These are phyloP conservation scores for Rhagologus leucostigma DNA, from an alignment of 2,113 vertebrate genomes.

Conservation along the genomic window DNA sequence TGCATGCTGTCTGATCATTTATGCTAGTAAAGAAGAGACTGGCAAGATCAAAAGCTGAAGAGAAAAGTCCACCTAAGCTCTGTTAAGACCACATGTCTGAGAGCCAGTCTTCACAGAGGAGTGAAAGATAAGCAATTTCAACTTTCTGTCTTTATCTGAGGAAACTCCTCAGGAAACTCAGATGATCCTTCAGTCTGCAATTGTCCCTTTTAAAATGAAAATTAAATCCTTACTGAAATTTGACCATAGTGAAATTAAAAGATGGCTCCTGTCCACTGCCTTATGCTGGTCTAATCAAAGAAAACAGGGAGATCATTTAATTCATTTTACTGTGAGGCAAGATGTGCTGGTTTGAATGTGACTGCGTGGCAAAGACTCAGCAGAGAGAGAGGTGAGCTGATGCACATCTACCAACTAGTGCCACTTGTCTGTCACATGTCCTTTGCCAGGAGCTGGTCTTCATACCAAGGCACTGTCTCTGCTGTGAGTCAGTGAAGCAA, in stretches of 20 bases:
- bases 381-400: background rate
- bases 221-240: background rate
- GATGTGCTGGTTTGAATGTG: background rate
- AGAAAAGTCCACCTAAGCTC: constrained; percentile 31
- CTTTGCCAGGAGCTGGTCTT: background rate
- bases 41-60: constrained; percentile 36
- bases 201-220: background rate
- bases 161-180: background rate
- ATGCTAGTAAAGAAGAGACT: constrained; percentile 10
- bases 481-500: background rate
- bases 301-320: background rate
- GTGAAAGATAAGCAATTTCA: constrained; percentile 2
- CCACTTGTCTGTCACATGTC: background rate
- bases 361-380: background rate
- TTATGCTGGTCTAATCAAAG: background rate
- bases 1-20: constrained; percentile 52
- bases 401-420: background rate
- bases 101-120: background rate
- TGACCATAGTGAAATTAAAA: background rate
- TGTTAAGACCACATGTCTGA: background rate
- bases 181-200: background rate
- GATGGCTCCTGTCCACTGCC: background rate
- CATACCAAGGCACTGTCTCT: background rate
- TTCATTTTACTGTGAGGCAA: background rate
- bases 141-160: background rate